These are phyloP conservation scores for Eugnorisma glareosa DNA, from an alignment of 2,888 invertebrate species.

Conservation along the genomic window DNA sequence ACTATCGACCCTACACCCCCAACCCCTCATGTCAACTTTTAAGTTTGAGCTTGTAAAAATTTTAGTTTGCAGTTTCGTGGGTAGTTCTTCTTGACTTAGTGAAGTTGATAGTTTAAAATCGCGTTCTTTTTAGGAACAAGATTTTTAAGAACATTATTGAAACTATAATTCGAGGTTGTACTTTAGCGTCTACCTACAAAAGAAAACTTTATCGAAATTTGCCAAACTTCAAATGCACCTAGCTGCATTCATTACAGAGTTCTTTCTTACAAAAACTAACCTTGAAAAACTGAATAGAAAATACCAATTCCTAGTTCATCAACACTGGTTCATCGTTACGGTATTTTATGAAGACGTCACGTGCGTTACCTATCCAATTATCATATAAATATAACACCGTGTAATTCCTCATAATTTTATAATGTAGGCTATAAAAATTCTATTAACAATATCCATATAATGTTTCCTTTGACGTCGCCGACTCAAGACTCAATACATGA, in stretches of 20 bases:
- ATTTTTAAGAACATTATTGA: slow-evolving; percentile 6
- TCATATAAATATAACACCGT: slow-evolving; percentile 58
- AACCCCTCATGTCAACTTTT: slow-evolving; percentile 82
- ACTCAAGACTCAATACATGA: slow-evolving; percentile 45
- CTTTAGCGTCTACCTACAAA: no score
- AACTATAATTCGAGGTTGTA: neutral
- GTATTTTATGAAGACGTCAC: slow-evolving; percentile 46
- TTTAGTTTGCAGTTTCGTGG: slow-evolving; percentile 27
- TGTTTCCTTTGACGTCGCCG: slow-evolving; percentile 61
- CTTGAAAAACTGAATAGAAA: slow-evolving; percentile 49
- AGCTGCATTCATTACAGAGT: slow-evolving; percentile 28
- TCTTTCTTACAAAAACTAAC: slow-evolving; percentile 17
- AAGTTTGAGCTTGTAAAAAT: slow-evolving; percentile 69
- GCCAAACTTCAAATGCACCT: slow-evolving; percentile 10
- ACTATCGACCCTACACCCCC: slow-evolving; percentile 83
- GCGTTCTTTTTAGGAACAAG: slow-evolving; percentile 19
- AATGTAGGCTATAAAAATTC: slow-evolving; percentile 67
- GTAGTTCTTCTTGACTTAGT: slow-evolving; percentile 26
- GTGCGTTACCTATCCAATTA: slow-evolving; percentile 54
- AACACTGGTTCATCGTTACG: slow-evolving; percentile 55
- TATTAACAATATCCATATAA: slow-evolving; percentile 69
- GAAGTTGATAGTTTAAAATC: neutral
- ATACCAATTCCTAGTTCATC: slow-evolving; percentile 54
- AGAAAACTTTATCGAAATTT: slow-evolving; percentile 19
- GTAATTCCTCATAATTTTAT: slow-evolving; percentile 65